These are phyloP conservation scores for Frankliniella intonsa DNA, from an alignment of 2,888 invertebrate species.

Conservation along the genomic window DNA sequence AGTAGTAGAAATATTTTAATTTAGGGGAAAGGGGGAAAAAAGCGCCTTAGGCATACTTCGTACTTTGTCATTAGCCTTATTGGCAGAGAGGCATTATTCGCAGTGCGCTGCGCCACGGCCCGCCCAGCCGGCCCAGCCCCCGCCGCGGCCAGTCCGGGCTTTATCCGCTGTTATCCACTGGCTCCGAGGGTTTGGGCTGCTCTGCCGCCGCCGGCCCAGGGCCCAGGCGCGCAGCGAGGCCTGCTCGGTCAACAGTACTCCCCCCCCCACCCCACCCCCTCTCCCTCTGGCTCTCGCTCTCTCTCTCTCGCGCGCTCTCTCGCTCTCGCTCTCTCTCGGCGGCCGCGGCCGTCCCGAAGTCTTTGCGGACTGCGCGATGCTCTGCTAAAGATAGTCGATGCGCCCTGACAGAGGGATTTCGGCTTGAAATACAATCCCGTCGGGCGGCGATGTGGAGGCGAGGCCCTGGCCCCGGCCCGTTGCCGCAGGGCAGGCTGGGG, in stretches of 20 bases:
- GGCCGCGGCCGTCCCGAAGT: background rate
- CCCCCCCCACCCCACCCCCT: too few relatives aligned
- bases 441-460: background rate
- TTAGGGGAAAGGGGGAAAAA: too few relatives aligned
- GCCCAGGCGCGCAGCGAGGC: background rate
- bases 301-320: too few relatives aligned
- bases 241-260: too few relatives aligned
- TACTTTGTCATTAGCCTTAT: background rate
- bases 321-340: background rate
- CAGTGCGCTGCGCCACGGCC: background rate
- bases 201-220: background rate
- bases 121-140: background rate
- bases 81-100: background rate
- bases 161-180: background rate
- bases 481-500: too few relatives aligned
- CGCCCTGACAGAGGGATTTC: conserved; percentile 1
- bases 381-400: background rate
- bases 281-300: background rate
- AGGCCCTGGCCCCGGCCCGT: background rate
- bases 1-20: too few relatives aligned
- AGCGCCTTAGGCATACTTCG: too few relatives aligned
- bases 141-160: too few relatives aligned
- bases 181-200: background rate
- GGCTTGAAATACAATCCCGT: conserved; percentile 12
- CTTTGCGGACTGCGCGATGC: background rate